Evolutionary conservation across 2,888 invertebrate genomes (phyloP).

Genomic region (Odontomyia ornata): DNA sequence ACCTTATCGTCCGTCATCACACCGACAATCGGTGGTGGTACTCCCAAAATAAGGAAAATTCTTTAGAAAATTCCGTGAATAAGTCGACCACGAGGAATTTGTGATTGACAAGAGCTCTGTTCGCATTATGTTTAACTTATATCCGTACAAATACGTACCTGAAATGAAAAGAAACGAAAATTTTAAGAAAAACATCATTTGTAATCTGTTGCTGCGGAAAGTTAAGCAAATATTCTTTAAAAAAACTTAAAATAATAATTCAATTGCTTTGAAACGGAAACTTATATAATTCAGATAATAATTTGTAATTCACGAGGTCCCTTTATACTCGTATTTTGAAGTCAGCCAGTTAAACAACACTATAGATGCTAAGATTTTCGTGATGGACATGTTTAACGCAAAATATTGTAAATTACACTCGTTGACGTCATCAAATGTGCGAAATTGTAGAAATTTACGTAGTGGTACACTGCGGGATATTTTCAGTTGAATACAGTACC

Average conservation of each 20-base stretch:
- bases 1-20: constrained; percentile 16
- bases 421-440: too few relatives aligned
- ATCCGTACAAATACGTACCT: constrained; percentile 9
- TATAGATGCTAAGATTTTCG: too few relatives aligned
- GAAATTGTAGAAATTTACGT: too few relatives aligned
- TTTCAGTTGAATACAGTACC: too few relatives aligned
- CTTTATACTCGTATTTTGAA: not conserved
- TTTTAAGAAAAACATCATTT: constrained; percentile 7
- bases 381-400: too few relatives aligned
- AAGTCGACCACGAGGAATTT: constrained; percentile 6
- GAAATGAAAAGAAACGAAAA: constrained; percentile 23
- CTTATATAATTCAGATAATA: not conserved
- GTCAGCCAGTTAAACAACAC: too few relatives aligned
- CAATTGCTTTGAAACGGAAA: not conserved
- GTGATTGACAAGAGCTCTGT: constrained; percentile 16
- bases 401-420: too few relatives aligned
- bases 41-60: constrained; percentile 21
- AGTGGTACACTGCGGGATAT: too few relatives aligned
- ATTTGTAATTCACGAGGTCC: not conserved
- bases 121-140: not conserved
- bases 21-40: not conserved
- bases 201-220: not conserved
- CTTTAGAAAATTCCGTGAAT: constrained; percentile 14
- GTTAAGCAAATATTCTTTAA: not conserved
- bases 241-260: not conserved